Evolutionary conservation across 2,888 invertebrate species (phyloP), one percentile per base, ranked within the genome.

Genomic region (Heliconius aoede): DNA sequence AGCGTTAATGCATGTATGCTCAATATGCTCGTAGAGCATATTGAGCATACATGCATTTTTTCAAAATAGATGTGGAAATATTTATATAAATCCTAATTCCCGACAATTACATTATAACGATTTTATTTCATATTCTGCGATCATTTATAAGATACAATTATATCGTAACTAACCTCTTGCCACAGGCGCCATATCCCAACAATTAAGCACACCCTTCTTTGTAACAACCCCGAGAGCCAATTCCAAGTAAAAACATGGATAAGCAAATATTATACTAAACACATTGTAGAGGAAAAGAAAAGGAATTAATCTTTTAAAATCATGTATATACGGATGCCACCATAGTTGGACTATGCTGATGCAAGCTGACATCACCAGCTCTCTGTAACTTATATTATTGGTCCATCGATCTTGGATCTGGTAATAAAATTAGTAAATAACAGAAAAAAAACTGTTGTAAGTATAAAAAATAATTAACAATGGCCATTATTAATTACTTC

Each of bases 281-380:
- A 93, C 77, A 46, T 93, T 93, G 82, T 93, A 92, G 0, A 94
- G 86, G 74, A 93, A 89, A 21, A 94, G 81, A 76, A 94, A 94
- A 0, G 94, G 94, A 0, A 93, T 76, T 1, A 93, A 83, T 46
- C 85, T 88, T 28, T 83, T 77, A 1, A 90, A 81, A 74, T 93
- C 92, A 79, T 91, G 85, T 0, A 92, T 76, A 82, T 94, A 94
- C 0, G 94, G 94, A 64, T 93, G 92, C 92, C 93, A 93, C 89
- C 92, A 93, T 1, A 94, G 79, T 81, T 94, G 94, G 26, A 89
- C 82, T 18, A 93, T 88, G 11, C 94, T 90, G 74, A 93, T 85
- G 81, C 93, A 91, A 0, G 93, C 90, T 0, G 94, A 92, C 8
- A 90, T 80, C 0, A 94, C 90, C 0, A 94, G 86, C 65, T 94